These are phyloP conservation scores for Dryococelus australis DNA, from an alignment of 2,888 invertebrate species.

Conservation along the genomic window DNA sequence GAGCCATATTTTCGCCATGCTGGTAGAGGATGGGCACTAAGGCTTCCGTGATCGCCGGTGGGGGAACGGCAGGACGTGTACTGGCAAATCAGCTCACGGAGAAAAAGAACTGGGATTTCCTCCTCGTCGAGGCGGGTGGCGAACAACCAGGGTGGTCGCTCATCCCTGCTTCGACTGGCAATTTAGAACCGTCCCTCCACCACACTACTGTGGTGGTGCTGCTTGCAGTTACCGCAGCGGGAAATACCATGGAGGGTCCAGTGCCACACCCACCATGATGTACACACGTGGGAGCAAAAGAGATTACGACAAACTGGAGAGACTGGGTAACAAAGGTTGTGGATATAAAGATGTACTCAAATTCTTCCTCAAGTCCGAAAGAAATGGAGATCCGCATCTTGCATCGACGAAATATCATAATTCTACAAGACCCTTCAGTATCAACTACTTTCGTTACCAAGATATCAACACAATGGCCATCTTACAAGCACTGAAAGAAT, in stretches of 20 bases:
- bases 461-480: constrained; percentile 55
- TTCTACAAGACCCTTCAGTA: constrained; percentile 52
- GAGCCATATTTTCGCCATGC: too few relatives aligned
- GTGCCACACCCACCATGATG: constrained; percentile 61
- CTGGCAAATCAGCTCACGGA: constrained; percentile 25
- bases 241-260: constrained; percentile 59
- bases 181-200: constrained; percentile 47
- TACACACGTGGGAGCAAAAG: constrained; percentile 54
- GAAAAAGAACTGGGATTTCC: background rate
- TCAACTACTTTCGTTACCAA: constrained; percentile 57
- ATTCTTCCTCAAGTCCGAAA: constrained; percentile 43
- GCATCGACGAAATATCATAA: constrained; percentile 36
- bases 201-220: constrained; percentile 32
- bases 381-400: constrained; percentile 35
- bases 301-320: constrained; percentile 59
- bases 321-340: constrained; percentile 48
- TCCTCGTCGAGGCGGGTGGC: constrained; percentile 49
- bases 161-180: constrained; percentile 52
- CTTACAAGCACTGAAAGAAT: constrained; percentile 55
- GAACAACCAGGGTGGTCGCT: constrained; percentile 44
- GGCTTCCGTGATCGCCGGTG: background rate
- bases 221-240: constrained; percentile 55
- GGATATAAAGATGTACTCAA: constrained; percentile 38
- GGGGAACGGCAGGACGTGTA: too few relatives aligned
- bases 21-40: too few relatives aligned